Base-by-base conservation (phyloP, 2,113 vertebrate genomes). In the Arenaria interpres region DNA sequence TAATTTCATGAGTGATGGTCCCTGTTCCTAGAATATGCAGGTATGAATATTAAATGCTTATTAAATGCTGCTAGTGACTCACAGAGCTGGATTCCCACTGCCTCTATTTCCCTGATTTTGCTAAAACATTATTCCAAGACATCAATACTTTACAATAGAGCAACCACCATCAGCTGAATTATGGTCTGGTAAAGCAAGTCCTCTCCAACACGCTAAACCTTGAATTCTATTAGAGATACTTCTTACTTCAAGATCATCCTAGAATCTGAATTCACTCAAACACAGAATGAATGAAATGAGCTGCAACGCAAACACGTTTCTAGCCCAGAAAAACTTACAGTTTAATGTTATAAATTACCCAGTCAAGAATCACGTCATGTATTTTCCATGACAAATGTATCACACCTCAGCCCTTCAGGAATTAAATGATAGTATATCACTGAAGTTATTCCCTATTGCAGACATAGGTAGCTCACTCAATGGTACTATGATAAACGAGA, bases 21-120 rank as follows among this genome's bases (percentile, higher is more conserved):
- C 33, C 60, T 94, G 85, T 95, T 96, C 86, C 89, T 96, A 96
- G 92, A 86, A 85, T 72, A 94, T 14, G 45, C 75, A 95, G 37
- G 50, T 93, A 93, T 90, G 89, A 97, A 96, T 97, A 96, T 56
- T 87, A 96, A 94, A 94, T 83, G 82, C 53, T 68, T 97, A 96
- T 56, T 87, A 96, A 94, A 94, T 83, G 80, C 53, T 68, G 85
- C 48, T n/a, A 77, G 54, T 59, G 87, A 89, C 54, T 97, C 79
- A 81, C 17, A 95, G 85, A 97, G 86, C 74, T 88, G 88, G 88
- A 95, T 67, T 94, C 83, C 30, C 46, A 82, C 59, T 66, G 68
- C 80, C 85, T 95, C 63, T 46, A 79, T 94, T 89, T 72, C 41
- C 83, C 48, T 41, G 68, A 96, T 39, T 87, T 80, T 48, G 90